phyloP scores from a whole-genome alignment of 2,888 invertebrate genomes.

The Caenorhabditis angaria region DNA sequence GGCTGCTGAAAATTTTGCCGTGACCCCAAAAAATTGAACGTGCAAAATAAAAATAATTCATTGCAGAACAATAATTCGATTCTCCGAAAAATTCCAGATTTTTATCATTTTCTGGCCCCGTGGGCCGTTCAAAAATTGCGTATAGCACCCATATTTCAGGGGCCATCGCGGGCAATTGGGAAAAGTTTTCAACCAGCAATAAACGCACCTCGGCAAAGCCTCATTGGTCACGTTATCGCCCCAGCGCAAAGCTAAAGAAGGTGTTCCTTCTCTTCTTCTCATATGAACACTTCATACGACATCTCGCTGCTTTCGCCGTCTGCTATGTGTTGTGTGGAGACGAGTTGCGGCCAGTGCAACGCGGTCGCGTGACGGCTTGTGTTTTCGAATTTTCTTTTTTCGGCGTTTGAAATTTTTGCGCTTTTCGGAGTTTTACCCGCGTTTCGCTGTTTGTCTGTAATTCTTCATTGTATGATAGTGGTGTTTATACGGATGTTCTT shows the following conservation, averaged over 20 bases:
- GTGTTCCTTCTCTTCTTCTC: neutral
- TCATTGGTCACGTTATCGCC: slow-evolving; percentile 72
- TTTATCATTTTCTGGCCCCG: slow-evolving; percentile 29
- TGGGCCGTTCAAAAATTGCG: slow-evolving; percentile 65
- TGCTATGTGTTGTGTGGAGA: slow-evolving; percentile 8
- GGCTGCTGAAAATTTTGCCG: too few species aligned
- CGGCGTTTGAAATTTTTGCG: neutral
- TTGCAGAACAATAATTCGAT: too few species aligned
- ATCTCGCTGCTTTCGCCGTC: slow-evolving; percentile 13
- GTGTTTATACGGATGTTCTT: too few species aligned
- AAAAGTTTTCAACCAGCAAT: slow-evolving; percentile 72
- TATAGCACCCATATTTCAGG: slow-evolving; percentile 63
- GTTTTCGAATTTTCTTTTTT: slow-evolving; percentile 29
- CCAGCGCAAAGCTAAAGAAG: slow-evolving; percentile 65
- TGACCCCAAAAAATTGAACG: too few species aligned
- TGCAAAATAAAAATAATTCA: too few species aligned
- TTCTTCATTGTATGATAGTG: too few species aligned
- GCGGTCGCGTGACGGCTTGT: slow-evolving; percentile 26
- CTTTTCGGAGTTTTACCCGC: too few species aligned
- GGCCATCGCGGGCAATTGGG: slow-evolving; percentile 68
- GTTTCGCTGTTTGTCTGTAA: too few species aligned
- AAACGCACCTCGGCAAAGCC: slow-evolving; percentile 72
- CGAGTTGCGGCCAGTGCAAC: slow-evolving; percentile 10
- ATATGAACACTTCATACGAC: slow-evolving; percentile 20
- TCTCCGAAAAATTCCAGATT: neutral